Base-by-base conservation (phyloP, 1,140 invertebrate species). In the Diabrotica virgifera region DNA sequence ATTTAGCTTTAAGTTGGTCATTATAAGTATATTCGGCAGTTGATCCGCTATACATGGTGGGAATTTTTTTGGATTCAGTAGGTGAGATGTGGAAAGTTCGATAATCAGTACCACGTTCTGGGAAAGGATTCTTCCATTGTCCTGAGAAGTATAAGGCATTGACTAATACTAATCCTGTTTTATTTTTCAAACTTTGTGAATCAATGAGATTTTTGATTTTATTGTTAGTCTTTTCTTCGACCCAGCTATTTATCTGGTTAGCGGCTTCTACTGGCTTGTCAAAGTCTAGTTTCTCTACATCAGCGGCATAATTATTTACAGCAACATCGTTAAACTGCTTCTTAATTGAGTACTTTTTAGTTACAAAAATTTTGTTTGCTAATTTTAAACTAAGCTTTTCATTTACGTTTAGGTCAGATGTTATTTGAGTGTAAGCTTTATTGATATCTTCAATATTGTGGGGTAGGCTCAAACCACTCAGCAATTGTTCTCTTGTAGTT, bases 111-210 rank as follows among this genome's bases (percentile, higher is more conserved):
- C 67, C 0, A 84, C 88, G 0, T 65, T 50, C 2, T 74, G 72
- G 69, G 69, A 91, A 90, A 51, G 81, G 76, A 9, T 76, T 78
- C 56, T 80, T 69, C 89, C 89, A 90, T 50, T 78, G 79, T 46
- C 67, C 76, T 46, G 93, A 94, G 78, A 95, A 96, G 76, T 94
- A 92, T 36, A 95, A 80, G 10, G 91, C 91, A 79, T 95, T 95
- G 0, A 92, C 80, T 2, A 95, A 79, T 8, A 95, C 82, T 14
- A 93, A 63, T 61, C 78, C 83, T 67, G 85, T 87, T 24, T 82
- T 72, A 10, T 77, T 68, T 61, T 81, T 70, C 2, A 91, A 78
- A 66, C 76, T 79, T 70, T 82, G 85, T 73, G 78, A 63, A 35
- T 80, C 70, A 36, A 94, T 78, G 9, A 92, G 75, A 72, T 91